These are phyloP conservation scores for Cheilosia variabilis DNA, from an alignment of 2,888 invertebrate genomes.

Conservation along the genomic window DNA sequence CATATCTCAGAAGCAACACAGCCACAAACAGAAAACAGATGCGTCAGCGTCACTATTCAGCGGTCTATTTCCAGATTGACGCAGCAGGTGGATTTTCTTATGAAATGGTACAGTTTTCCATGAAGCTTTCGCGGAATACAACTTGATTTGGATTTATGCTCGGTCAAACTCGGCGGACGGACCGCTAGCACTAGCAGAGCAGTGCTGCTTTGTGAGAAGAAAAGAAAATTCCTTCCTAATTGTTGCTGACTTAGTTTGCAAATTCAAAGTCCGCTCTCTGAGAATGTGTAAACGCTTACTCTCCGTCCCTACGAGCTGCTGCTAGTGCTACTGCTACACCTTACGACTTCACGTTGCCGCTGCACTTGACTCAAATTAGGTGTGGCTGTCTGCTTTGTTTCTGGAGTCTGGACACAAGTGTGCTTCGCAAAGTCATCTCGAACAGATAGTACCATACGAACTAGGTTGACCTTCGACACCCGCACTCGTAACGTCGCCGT, in stretches of 20 bases:
- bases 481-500: conserved; percentile 29
- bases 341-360: conserved; percentile 29
- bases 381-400: neutral
- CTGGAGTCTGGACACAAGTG: neutral
- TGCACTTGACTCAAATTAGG: conserved; percentile 37
- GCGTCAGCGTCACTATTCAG: conserved; percentile 56
- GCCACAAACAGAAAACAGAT: too few relatives aligned
- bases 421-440: conserved; percentile 43
- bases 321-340: too few relatives aligned
- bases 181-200: too few relatives aligned
- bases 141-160: neutral
- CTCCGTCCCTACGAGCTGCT: too few relatives aligned
- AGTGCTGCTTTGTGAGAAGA: neutral
- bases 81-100: conserved; percentile 72
- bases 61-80: conserved; percentile 69
- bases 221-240: neutral
- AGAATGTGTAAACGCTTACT: neutral
- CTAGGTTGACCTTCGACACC: conserved; percentile 61
- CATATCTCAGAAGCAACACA: neutral
- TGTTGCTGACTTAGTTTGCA: neutral
- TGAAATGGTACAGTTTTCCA: conserved; percentile 34
- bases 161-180: neutral
- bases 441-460: conserved; percentile 18
- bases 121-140: conserved; percentile 7
- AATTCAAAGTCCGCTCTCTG: conserved; percentile 15